Base-by-base conservation (phyloP, 2,113 vertebrate species). In the Callipepla squamata region DNA sequence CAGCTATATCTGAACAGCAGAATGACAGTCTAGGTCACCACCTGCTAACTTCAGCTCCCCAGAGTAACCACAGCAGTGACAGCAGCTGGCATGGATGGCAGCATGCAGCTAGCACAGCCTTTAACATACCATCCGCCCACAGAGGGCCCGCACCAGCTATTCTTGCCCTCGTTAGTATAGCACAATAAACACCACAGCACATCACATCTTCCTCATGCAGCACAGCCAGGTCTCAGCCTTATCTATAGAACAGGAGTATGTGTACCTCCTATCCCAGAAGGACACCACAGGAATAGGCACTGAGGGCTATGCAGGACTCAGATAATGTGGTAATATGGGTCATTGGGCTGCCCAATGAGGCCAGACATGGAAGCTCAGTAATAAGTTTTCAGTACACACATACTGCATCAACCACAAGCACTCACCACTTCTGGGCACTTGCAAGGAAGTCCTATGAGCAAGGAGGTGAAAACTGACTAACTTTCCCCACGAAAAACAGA, bases 151-250 rank as follows among this genome's bases (percentile, higher is more conserved):
- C 1, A 21, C 0, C 0, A 50, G 47, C 85, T 30, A 5, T 53
- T 51, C 66, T 63, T n/a, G 36, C 32, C 23, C 53, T 62, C 1
- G 0, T 1, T 0, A 68, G 30, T 1, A 0, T 3, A n/a, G 53
- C 32, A 20, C 45, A 57, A 18, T 47, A 45, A 72, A 66, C 47
- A 47, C 34, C 2, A 0, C 9, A 48, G 48, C 48, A 26, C 66
- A 34, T 38, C 38, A 34, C 44, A 32, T 48, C 77, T 69, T 77
- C 18, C 19, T 65, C 53, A 44, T 53, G 61, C 61, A 32, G 66
- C 14, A 1, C 7, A 69, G 48, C 18, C 89, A 59, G 48, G 42
- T 58, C 75, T 63, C 28, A 26, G 51, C 30, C 45, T 79, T 66
- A 36, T 44, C 65, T 59, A 9, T 50, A 55, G 77, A 50, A 53